Base-by-base conservation (phyloP, 1,140 invertebrate species). In the Tetramorium alpestre region DNA sequence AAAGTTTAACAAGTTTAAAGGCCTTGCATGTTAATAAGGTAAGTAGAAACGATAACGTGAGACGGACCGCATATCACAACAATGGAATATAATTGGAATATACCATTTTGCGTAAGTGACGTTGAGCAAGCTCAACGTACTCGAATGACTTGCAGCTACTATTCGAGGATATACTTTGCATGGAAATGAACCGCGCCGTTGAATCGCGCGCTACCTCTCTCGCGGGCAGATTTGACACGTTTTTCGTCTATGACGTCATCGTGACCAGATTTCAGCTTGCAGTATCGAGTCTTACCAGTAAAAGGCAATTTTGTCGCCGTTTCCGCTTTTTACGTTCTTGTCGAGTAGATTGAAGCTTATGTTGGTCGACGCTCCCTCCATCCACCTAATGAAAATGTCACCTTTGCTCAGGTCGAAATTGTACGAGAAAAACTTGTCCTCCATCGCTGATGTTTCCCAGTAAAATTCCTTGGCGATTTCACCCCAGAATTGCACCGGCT, bases 261-360 rank as follows among this genome's bases (percentile, higher is more conserved):
- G 28, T 2, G 28, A n/a, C 62, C 41, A 54, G n/a, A 67, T 47
- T 33, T 4, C 33, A 33, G 4, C 33, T 33, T 4, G 33, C 4
- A 33, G 33, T 33, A 33, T 47, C 28, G 28, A 33, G 16, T 6
- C 97, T 97, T 96, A 99, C 99, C 99, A 99, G 93, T 98, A 99
- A 96, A 97, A 99, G 8, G 99, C 99, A 54, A 99, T 96, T 95
- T 97, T 98, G 91, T 99, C 98, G 16, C 98, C 99, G 58, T 97
- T 94, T 41, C 98, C 98, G 86, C 97, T 97, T 90, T 97, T 96
- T 25, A 99, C 97, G 94, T 99, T 98, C 82, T 98, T 97, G 94
- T 99, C 99, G 64, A 99, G 95, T 11, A 98, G 95, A 96, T 99
- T 99, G 95, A 99, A 99, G 93, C 98, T 99, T 73, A 99, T 97